Conservation (phyloP, 2,888 invertebrate genomes). For the Caenorhabditis drosophilae region DNA sequence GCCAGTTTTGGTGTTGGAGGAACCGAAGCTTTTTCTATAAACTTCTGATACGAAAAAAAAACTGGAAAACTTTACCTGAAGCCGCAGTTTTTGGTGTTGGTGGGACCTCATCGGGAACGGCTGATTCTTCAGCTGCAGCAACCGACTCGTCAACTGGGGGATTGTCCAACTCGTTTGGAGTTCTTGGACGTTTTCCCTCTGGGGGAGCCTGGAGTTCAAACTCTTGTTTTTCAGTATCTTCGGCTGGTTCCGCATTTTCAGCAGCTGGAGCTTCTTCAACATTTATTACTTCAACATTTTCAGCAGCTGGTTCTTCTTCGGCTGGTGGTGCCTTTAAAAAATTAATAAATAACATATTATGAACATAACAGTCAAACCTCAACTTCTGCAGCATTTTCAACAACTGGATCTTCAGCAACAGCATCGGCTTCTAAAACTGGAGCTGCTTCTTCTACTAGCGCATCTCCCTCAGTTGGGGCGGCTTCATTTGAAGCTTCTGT, state of each 20-base stretch:
- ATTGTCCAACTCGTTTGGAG: conserved; percentile 64
- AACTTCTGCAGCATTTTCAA: conserved; percentile 24
- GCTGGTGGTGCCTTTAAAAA: conserved; percentile 3
- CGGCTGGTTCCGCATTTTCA: conserved; percentile 20
- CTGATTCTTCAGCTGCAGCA: conserved; percentile 35
- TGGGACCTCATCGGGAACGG: conserved; percentile 38
- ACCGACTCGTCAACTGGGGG: conserved; percentile 45
- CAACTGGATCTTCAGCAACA: conserved; percentile 14
- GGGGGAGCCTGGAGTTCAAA: conserved; percentile 67
- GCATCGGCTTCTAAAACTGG: conserved; percentile 22
- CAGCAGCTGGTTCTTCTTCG: conserved; percentile 9
- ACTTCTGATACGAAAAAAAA: not conserved
- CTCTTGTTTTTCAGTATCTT: conserved; percentile 44
- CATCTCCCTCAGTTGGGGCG: conserved; percentile 14
- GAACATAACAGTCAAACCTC: conserved; percentile 20
- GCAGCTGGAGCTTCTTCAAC: conserved; percentile 32
- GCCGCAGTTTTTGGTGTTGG: conserved; percentile 48
- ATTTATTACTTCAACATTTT: conserved; percentile 1
- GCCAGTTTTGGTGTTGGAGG: conserved; percentile 33
- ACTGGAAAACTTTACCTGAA: conserved; percentile 14
- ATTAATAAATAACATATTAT: not conserved
- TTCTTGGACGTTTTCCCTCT: conserved; percentile 64
- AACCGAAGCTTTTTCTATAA: conserved; percentile 41
- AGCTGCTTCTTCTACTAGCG: conserved; percentile 24
- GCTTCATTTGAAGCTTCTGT: conserved; percentile 21